Evolutionary conservation across 2,888 invertebrate species (phyloP).

Genomic region (Coleophora deauratella): DNA sequence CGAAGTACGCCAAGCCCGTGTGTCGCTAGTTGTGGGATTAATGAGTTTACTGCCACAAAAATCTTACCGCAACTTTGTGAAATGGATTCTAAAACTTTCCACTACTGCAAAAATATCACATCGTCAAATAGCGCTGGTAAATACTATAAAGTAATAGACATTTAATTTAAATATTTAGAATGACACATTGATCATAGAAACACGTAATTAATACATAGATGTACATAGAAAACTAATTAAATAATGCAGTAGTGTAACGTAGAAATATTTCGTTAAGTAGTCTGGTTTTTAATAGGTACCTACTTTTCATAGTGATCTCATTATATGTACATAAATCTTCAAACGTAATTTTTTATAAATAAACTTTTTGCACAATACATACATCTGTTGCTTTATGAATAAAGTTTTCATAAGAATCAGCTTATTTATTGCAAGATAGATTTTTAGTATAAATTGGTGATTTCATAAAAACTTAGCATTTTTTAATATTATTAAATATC

Average conservation of each 20-base stretch:
- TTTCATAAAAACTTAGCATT: not conserved
- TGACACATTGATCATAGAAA: too few relatives aligned
- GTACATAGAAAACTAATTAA: too few relatives aligned
- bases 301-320: too few relatives aligned
- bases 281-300: too few relatives aligned
- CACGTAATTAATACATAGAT: too few relatives aligned
- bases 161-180: too few relatives aligned
- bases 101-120: conserved; percentile 43
- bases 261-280: not conserved
- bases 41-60: conserved; percentile 53
- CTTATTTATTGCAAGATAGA: too few relatives aligned
- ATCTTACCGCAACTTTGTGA: conserved; percentile 38
- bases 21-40: conserved; percentile 49
- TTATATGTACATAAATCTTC: too few relatives aligned
- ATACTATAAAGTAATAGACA: conserved; percentile 14
- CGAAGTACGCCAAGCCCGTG: conserved; percentile 49
- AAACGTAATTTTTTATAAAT: too few relatives aligned
- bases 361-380: too few relatives aligned
- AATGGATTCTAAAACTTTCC: conserved; percentile 53
- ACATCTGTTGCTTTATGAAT: too few relatives aligned
- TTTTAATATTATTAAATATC: not conserved
- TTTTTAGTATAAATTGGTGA: not conserved
- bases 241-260: not conserved
- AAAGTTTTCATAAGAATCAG: too few relatives aligned
- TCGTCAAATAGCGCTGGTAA: conserved; percentile 57